Conservation (phyloP, 2,888 invertebrate genomes). For the Amaurobius ferox region DNA sequence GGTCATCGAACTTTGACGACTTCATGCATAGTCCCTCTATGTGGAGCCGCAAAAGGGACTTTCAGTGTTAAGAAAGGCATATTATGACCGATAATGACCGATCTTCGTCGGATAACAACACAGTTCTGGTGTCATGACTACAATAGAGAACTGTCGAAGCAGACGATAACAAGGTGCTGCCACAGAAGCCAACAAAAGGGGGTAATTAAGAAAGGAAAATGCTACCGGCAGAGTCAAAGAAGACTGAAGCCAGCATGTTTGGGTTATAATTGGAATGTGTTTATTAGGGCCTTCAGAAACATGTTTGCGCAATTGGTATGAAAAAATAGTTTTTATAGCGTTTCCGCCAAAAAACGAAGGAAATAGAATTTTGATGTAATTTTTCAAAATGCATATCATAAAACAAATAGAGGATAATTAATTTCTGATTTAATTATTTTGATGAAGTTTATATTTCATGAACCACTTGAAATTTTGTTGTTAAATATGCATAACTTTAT, state of each 20-base stretch:
- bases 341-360: too few species aligned
- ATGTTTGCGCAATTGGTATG: too few species aligned
- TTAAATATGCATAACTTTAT: too few species aligned
- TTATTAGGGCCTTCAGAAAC: too few species aligned
- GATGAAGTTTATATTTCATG: too few species aligned
- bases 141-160: slow-evolving; percentile 11
- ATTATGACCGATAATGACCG: slow-evolving; percentile 56
- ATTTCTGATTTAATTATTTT: too few species aligned
- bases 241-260: slow-evolving; percentile 31
- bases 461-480: too few species aligned
- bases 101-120: slow-evolving; percentile 32
- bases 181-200: slow-evolving; percentile 11
- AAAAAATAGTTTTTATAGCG: too few species aligned
- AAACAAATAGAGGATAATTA: too few species aligned
- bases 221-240: background rate
- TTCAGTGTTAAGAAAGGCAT: slow-evolving; percentile 3
- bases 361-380: too few species aligned
- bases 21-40: background rate
- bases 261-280: background rate
- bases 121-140: slow-evolving; percentile 51
- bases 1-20: background rate
- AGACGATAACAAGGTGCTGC: slow-evolving; percentile 38
- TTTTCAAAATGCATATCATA: too few species aligned
- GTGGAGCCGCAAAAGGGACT: background rate
- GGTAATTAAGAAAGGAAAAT: slow-evolving; percentile 46